Percentiles rank a stretch among this genome's conserved stretches.
Evolutionary conservation across 1,140 invertebrate species (phyloP).

Genomic region (Maconellicoccus hirsutus): DNA sequence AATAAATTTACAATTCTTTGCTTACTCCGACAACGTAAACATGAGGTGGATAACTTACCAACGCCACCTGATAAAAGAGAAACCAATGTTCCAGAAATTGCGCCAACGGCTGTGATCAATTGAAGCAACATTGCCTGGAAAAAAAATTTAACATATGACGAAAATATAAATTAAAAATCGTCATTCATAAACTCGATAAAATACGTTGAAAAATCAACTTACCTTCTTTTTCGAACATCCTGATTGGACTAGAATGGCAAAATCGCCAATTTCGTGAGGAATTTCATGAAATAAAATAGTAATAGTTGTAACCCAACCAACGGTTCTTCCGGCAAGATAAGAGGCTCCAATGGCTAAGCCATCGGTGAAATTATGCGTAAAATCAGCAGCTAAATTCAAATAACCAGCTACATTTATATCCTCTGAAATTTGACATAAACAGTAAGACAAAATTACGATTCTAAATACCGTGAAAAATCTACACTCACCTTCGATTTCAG

Average conservation of each 20-base stretch:
- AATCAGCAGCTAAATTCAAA: slow-evolving; percentile 87
- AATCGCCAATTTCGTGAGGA: slow-evolving; percentile 97
- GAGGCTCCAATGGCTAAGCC: slow-evolving; percentile 92
- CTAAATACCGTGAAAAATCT: background rate
- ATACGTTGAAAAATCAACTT: slow-evolving; percentile 27
- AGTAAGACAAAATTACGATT: background rate
- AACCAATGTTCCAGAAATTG: slow-evolving; percentile 75
- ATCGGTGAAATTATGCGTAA: slow-evolving; percentile 94
- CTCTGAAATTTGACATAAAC: background rate
- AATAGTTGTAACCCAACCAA: slow-evolving; percentile 77
- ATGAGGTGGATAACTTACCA: slow-evolving; percentile 39
- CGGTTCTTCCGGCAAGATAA: slow-evolving; percentile 73
- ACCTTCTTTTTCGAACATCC: slow-evolving; percentile 78
- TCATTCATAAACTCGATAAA: too few relatives aligned
- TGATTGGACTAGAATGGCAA: slow-evolving; percentile 90
- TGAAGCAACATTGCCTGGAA: slow-evolving; percentile 80
- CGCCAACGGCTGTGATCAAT: slow-evolving; percentile 85
- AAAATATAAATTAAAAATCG: background rate
- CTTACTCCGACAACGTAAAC: too few relatives aligned
- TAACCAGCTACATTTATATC: slow-evolving; percentile 63
- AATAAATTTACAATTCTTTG: too few relatives aligned
- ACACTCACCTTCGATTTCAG: slow-evolving; percentile 9
- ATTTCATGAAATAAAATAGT: slow-evolving; percentile 94
- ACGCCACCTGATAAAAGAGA: slow-evolving; percentile 68
- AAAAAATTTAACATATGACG: background rate